Percentiles rank a stretch among this genome's conserved stretches.
Evolutionary conservation across 2,797 vertebrate species (phyloP).

Genomic region (Cyprinella venusta): DNA sequence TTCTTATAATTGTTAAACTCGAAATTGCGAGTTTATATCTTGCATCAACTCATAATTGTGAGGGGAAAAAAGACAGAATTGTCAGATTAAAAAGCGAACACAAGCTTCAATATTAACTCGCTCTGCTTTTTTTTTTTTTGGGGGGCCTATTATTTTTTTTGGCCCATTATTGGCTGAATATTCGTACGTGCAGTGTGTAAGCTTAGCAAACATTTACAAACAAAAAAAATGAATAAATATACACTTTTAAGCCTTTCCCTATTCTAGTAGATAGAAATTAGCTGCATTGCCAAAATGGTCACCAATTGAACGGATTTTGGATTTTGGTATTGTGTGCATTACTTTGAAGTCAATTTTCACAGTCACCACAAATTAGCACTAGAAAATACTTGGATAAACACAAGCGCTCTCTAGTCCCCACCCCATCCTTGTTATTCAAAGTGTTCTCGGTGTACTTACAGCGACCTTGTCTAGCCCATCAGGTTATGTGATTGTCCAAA

Average conservation of each 20-base stretch:
- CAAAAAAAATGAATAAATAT: too few relatives aligned
- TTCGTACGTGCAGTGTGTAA: neutral
- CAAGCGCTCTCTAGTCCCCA: neutral
- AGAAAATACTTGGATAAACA: neutral
- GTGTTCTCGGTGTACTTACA: conserved; percentile 1
- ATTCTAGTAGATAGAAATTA: neutral
- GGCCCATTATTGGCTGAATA: neutral
- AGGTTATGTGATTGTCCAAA: conserved; percentile 22
- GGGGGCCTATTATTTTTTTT: too few relatives aligned
- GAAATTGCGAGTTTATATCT: too few relatives aligned
- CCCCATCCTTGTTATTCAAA: neutral
- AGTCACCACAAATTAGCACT: neutral
- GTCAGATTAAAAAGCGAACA: neutral
- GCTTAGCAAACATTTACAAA: neutral
- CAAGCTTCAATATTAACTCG: too few relatives aligned
- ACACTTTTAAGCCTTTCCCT: neutral
- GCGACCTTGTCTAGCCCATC: conserved; percentile 13
- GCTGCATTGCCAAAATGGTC: neutral
- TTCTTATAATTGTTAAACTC: neutral
- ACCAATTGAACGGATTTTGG: neutral
- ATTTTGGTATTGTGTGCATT: conserved; percentile 9
- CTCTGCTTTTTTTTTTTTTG: too few relatives aligned
- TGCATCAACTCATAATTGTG: too few relatives aligned
- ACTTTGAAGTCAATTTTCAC: neutral
- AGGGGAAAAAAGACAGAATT: too few relatives aligned